phyloP scores from a whole-genome alignment of 2,888 invertebrate genomes.

The Parnassius apollo region DNA sequence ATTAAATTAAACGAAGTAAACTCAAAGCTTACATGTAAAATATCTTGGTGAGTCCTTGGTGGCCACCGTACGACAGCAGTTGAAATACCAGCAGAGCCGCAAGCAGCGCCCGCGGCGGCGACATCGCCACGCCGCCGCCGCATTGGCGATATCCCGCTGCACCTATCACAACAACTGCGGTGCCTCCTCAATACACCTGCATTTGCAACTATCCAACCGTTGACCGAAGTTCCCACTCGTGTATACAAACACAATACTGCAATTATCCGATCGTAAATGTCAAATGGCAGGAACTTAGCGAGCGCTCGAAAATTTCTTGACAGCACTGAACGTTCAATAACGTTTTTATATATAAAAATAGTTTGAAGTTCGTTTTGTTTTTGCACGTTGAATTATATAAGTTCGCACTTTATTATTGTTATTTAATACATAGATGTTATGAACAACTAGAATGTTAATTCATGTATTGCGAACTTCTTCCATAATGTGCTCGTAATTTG shows the following conservation, averaged over 20 bases:
- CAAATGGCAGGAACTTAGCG: background rate
- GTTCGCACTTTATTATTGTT: too few relatives aligned
- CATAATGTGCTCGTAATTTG: background rate
- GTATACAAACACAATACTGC: conserved; percentile 3
- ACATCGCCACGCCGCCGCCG: conserved; percentile 73
- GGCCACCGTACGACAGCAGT: conserved; percentile 76
- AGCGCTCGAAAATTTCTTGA: background rate
- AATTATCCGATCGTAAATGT: conserved; percentile 4
- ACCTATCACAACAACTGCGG: conserved; percentile 59
- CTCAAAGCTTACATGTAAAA: conserved; percentile 69
- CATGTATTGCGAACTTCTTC: conserved; percentile 11
- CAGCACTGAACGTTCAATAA: background rate
- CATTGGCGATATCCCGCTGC: conserved; percentile 68
- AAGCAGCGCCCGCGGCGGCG: conserved; percentile 78
- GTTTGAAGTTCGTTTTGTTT: background rate
- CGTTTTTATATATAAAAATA: conserved; percentile 1
- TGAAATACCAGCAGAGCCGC: conserved; percentile 73
- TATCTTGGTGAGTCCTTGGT: conserved; percentile 79
- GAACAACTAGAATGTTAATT: background rate
- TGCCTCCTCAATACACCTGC: conserved; percentile 24
- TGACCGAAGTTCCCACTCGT: background rate
- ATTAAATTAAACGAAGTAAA: background rate
- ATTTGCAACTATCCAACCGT: conserved; percentile 10
- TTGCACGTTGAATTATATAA: background rate
- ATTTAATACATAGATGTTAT: background rate